These are phyloP conservation scores for Lomographa bimaculata DNA, from an alignment of 2,888 invertebrate species.

Conservation along the genomic window DNA sequence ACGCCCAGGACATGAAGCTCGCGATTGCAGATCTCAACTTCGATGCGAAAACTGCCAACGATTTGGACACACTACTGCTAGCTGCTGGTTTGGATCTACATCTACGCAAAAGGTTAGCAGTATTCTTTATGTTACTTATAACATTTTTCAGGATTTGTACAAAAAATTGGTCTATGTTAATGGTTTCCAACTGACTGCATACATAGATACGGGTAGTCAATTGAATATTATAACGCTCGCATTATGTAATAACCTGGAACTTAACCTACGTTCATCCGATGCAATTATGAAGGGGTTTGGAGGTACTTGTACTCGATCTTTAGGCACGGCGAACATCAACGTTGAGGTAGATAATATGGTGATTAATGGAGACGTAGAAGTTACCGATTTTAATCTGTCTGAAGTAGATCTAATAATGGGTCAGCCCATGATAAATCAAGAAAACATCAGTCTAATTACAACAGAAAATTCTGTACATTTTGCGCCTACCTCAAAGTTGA, in stretches of 20 bases:
- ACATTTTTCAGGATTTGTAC: constrained; percentile 5
- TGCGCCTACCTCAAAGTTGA: neutral
- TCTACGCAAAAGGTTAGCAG: neutral
- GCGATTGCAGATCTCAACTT: constrained; percentile 7
- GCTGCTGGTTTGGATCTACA: constrained; percentile 7
- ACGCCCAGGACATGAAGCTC: constrained; percentile 4
- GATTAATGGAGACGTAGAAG: neutral
- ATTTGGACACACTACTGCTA: constrained; percentile 6
- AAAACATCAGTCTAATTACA: neutral
- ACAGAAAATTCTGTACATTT: too few species aligned
- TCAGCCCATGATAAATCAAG: neutral
- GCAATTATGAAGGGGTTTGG: constrained; percentile 15
- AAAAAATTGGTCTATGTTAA: constrained; percentile 6
- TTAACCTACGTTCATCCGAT: too few species aligned
- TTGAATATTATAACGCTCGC: constrained; percentile 13
- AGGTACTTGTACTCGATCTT: too few species aligned
- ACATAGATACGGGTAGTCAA: constrained; percentile 21
- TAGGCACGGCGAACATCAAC: neutral
- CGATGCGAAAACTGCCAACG: too few species aligned
- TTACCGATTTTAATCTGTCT: neutral
- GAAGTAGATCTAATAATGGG: neutral
- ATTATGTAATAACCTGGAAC: neutral
- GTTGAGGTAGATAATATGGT: neutral
- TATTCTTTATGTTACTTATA: constrained; percentile 7
- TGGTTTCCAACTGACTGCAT: neutral